phyloP scores from a whole-genome alignment of 2,888 invertebrate genomes.

The Junonia oenone region DNA sequence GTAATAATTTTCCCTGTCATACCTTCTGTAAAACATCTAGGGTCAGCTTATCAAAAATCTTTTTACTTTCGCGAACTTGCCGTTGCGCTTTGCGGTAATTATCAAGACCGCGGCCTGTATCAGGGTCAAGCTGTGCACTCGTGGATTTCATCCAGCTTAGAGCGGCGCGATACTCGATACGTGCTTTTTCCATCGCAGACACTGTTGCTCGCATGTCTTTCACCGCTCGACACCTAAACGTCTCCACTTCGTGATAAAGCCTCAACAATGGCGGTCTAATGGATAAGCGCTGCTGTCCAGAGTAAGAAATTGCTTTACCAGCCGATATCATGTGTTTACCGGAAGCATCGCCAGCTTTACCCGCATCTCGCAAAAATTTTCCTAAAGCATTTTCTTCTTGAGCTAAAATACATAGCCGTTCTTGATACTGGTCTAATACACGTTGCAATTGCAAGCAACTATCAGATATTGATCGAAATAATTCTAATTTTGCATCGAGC shows the following conservation, averaged over 20 bases:
- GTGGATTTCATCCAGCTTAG: slow-evolving; percentile 99
- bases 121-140: slow-evolving; percentile 96
- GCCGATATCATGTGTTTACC: slow-evolving; percentile 79
- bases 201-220: slow-evolving; percentile 95
- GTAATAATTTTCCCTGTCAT: too few species aligned
- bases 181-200: slow-evolving; percentile 94
- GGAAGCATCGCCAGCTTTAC: slow-evolving; percentile 93
- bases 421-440: slow-evolving; percentile 95
- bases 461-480: slow-evolving; percentile 94
- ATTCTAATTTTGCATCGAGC: slow-evolving; percentile 96
- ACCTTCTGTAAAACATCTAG: slow-evolving; percentile 97
- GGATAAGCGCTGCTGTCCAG: slow-evolving; percentile 94
- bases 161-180: slow-evolving; percentile 97
- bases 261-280: slow-evolving; percentile 91
- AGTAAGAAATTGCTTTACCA: slow-evolving; percentile 91
- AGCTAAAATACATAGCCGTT: slow-evolving; percentile 93
- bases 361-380: slow-evolving; percentile 94
- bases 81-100: slow-evolving; percentile 95
- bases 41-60: slow-evolving; percentile 94
- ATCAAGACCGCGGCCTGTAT: slow-evolving; percentile 96
- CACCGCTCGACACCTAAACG: slow-evolving; percentile 95
- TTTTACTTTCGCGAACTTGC: slow-evolving; percentile 89
- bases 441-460: slow-evolving; percentile 92
- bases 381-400: slow-evolving; percentile 98
- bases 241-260: slow-evolving; percentile 97